These are phyloP conservation scores for Escarpia spicata DNA, from an alignment of 2,888 invertebrate genomes.

Conservation along the genomic window DNA sequence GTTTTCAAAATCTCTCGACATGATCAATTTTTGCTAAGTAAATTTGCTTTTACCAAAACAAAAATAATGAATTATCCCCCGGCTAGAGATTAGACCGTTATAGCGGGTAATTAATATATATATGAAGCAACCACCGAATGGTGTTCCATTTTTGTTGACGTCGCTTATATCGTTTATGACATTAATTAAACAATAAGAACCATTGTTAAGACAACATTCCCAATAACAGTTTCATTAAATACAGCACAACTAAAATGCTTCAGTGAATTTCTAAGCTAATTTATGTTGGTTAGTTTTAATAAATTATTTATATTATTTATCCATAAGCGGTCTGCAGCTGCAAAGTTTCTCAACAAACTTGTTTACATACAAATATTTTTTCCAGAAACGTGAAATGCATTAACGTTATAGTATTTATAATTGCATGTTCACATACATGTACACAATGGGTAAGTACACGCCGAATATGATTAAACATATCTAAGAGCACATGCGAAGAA, in stretches of 20 bases:
- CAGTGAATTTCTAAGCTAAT: background rate
- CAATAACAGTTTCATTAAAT: background rate
- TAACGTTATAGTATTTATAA: background rate
- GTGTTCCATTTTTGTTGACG: slow-evolving; percentile 8
- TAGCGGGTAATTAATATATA: background rate
- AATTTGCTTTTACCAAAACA: background rate
- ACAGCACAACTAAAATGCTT: background rate
- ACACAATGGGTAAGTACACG: background rate
- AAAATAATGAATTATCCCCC: background rate
- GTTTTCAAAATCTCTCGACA: too few relatives aligned
- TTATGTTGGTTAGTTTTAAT: background rate
- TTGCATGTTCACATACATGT: background rate
- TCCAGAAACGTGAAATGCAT: background rate
- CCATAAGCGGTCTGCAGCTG: background rate
- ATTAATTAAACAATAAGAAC: background rate
- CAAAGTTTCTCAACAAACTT: background rate
- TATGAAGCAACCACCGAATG: background rate
- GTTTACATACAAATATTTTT: slow-evolving; percentile 5
- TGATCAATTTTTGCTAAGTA: too few relatives aligned
- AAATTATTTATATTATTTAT: background rate
- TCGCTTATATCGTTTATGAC: background rate
- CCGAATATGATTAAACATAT: background rate
- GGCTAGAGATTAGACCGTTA: background rate
- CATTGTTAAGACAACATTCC: background rate
- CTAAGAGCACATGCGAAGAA: background rate